Conservation (phyloP, 2,888 invertebrate genomes). For the Nephrotoma appendiculata region DNA sequence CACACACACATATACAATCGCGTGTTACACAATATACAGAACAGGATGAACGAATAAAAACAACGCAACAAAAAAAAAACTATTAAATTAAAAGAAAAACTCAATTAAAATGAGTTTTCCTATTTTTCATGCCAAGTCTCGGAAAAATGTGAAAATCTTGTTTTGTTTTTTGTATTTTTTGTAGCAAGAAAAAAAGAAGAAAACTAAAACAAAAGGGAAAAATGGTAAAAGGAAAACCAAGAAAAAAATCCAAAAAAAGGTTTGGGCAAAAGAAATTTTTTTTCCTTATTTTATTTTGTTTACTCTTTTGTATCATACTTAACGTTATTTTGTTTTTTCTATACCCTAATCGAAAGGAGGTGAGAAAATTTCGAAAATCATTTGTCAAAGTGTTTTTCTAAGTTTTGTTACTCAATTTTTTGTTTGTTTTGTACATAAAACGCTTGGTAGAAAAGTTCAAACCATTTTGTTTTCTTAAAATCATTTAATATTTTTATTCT, state of each 20-base stretch:
- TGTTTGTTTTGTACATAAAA: background rate
- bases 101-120: background rate
- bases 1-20: background rate
- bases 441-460: background rate
- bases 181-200: background rate
- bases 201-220: background rate
- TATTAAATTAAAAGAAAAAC: background rate
- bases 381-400: background rate
- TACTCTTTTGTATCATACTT: background rate
- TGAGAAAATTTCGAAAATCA: background rate
- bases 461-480: background rate
- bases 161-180: background rate
- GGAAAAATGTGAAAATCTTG: background rate
- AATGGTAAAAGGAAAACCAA: background rate
- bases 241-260: background rate
- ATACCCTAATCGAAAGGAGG: background rate
- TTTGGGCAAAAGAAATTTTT: background rate
- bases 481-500: background rate
- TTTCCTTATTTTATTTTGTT: background rate
- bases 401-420: background rate
- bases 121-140: background rate
- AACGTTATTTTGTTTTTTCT: background rate
- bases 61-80: background rate
- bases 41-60: background rate
- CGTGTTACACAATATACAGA: background rate